Percentiles rank a stretch among this genome's conserved stretches.
phyloP scores from a whole-genome alignment of 1,140 invertebrate species.

The Caerostris darwini region DNA sequence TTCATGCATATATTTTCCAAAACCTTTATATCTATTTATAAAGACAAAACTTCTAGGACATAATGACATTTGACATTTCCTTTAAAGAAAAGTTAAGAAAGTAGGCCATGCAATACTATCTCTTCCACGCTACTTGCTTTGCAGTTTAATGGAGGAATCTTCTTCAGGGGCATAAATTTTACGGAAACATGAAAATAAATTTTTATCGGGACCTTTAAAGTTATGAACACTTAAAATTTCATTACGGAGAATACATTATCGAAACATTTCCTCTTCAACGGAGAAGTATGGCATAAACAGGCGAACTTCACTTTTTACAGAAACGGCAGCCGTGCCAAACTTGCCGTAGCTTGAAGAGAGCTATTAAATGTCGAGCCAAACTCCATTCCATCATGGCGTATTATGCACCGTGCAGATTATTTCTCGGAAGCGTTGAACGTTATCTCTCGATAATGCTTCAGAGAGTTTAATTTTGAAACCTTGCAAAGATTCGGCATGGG shows the following conservation, averaged over 20 bases:
- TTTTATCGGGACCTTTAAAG: background rate
- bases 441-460: background rate
- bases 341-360: background rate
- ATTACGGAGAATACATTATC: background rate
- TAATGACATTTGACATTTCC: too few relatives aligned
- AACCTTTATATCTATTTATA: too few relatives aligned
- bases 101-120: background rate
- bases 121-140: background rate
- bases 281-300: background rate
- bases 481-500: too few relatives aligned
- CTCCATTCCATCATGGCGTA: background rate
- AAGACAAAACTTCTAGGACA: too few relatives aligned
- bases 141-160: background rate
- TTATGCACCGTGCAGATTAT: background rate
- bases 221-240: background rate
- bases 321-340: background rate
- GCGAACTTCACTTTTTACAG: background rate
- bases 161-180: background rate
- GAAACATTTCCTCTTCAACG: background rate
- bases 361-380: background rate
- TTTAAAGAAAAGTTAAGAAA: too few relatives aligned
- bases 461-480: background rate
- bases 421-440: background rate
- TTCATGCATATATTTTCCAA: too few relatives aligned
- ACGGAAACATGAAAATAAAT: background rate